Evolutionary conservation across 2,888 invertebrate genomes (phyloP).

Genomic region (Chrysolina haemoptera): DNA sequence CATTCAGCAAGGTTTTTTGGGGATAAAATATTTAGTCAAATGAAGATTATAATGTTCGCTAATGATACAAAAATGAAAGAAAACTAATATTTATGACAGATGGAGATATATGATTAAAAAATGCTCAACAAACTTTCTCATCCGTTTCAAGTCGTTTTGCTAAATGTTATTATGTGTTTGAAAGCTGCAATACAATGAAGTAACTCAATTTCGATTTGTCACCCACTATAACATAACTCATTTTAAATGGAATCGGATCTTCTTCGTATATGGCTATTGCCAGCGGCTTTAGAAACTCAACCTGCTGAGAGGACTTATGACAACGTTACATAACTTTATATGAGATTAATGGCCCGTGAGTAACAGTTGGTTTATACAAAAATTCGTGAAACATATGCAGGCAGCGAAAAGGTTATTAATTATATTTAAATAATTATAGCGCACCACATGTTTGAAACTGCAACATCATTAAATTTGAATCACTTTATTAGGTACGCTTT

Average conservation of each 20-base stretch:
- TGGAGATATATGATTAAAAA: too few species aligned
- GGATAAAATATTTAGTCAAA: too few species aligned
- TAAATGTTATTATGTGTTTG: too few species aligned
- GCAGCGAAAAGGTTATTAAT: slow-evolving; percentile 22
- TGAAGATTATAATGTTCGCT: too few species aligned
- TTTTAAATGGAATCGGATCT: neutral
- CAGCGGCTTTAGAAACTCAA: slow-evolving; percentile 7
- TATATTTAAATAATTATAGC: slow-evolving; percentile 26
- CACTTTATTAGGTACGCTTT: neutral
- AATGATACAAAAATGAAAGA: too few species aligned
- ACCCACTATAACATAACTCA: neutral
- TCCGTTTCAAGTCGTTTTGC: too few species aligned
- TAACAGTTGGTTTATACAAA: slow-evolving; percentile 32
- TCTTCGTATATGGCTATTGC: neutral
- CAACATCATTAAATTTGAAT: slow-evolving; percentile 27
- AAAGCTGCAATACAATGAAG: too few species aligned
- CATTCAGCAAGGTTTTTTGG: too few species aligned
- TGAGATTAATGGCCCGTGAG: slow-evolving; percentile 16
- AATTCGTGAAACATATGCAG: slow-evolving; percentile 14
- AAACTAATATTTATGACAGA: too few species aligned
- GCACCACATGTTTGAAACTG: slow-evolving; percentile 28
- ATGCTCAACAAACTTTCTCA: too few species aligned
- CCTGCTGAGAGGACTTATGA: slow-evolving; percentile 12
- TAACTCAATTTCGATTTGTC: neutral
- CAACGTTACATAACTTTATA: slow-evolving; percentile 23